Base-by-base conservation (phyloP, 2,888 invertebrate genomes). In the Morpho achilles region DNA sequence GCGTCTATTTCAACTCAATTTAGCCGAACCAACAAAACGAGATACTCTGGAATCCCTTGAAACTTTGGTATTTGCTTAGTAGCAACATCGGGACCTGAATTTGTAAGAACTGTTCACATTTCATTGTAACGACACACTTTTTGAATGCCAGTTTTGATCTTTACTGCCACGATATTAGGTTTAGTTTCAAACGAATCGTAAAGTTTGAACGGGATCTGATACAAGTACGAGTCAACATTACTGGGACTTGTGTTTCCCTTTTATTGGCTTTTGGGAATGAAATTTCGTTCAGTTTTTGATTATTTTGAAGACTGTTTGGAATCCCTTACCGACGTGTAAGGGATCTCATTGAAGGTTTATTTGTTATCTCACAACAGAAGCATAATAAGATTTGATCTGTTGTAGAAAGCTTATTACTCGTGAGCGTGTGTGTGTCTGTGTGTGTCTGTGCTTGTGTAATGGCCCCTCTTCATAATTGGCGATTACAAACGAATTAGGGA, bases 41-140 rank as follows among this genome's bases (percentile, higher is more conserved):
- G 55, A 61, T 53, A 65, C 56, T 63, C 49, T 47, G 55, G 59
- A 63, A 65, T 63, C 60, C 59, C 59, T 59, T 54, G 60, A 57
- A 65, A 64, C 58, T 67, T 64, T 62, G 60, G 67, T 66, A 67
- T 69, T 67, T 68, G 60, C 61, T 64, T 63, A 65, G 65, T 63
- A 64, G 64, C 63, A 60, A 56, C 16, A 61, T 60, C 61, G 60
- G 58, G 63, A 61, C 59, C 66, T 63, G 64, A 73, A 73, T 73
- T 70, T 66, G 66, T 67, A 68, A 79, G 90, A 91, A 91, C 88
- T 90, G 66, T 76, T 74, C 76, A 75, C 75, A 73, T 74, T 72
- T 73, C 71, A 71, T 72, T 74, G 56, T 56, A 45, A 45, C 45
- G 48, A 7, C 42, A 41, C 10, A 48, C 54, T 54, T 40, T 8